Conservation (phyloP, 2,888 invertebrate species). For the Apotomis turbidana region DNA sequence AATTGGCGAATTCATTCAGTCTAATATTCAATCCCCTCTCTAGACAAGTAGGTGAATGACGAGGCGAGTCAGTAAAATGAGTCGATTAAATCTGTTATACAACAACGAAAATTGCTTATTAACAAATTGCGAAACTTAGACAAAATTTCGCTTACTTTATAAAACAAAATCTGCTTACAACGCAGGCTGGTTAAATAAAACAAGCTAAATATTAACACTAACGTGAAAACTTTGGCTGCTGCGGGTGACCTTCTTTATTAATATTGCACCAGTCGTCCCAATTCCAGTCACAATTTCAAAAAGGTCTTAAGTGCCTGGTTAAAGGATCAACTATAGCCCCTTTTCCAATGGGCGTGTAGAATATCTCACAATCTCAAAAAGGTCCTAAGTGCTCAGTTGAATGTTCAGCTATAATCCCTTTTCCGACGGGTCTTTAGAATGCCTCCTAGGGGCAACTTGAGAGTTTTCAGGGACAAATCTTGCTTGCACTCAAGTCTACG, state of each 20-base stretch:
- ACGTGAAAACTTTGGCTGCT: background rate
- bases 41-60: too few relatives aligned
- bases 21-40: too few relatives aligned
- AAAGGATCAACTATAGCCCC: background rate
- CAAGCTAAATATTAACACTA: background rate
- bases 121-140: background rate
- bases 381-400: background rate
- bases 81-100: too few relatives aligned
- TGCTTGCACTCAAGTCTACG: constrained; percentile 18
- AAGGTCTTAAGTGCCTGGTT: background rate
- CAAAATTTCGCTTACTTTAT: background rate
- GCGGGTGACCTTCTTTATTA: constrained; percentile 23
- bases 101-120: background rate
- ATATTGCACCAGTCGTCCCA: constrained; percentile 11
- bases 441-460: background rate
- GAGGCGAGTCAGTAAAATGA: too few relatives aligned
- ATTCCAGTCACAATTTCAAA: background rate
- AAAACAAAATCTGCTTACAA: background rate
- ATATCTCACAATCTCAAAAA: background rate
- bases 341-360: background rate
- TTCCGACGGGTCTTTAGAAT: background rate
- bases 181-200: background rate
- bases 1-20: too few relatives aligned
- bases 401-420: background rate
- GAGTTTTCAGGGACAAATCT: constrained; percentile 17